A percentile compares a stretch with the other conserved stretches of the same genome.
Evolutionary conservation across 2,113 vertebrate genomes (phyloP).

Genomic region (Engystomops pustulosus): DNA sequence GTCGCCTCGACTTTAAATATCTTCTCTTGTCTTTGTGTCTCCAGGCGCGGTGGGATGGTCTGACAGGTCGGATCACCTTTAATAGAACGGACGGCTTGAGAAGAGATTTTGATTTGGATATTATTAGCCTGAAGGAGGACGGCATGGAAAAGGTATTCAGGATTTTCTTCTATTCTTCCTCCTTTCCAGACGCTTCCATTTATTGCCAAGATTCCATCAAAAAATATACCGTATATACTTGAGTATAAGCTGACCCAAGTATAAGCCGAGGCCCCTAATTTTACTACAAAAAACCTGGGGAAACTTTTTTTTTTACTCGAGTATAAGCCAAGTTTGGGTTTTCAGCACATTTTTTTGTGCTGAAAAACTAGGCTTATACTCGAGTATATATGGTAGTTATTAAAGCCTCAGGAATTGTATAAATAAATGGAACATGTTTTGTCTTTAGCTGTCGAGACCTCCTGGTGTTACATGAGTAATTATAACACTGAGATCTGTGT

Average conservation of each 20-base stretch:
- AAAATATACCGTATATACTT: too few relatives aligned
- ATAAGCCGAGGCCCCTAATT: too few relatives aligned
- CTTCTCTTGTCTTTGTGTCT: conserved; percentile 56
- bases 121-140: conserved; percentile 97
- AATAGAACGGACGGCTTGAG: conserved; percentile 94
- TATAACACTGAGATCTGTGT: background rate
- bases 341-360: too few relatives aligned
- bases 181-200: background rate
- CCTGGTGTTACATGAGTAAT: background rate
- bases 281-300: too few relatives aligned
- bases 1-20: conserved; percentile 17
- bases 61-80: conserved; percentile 92
- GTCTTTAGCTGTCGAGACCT: background rate
- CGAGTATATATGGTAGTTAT: too few relatives aligned
- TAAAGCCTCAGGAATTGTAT: background rate
- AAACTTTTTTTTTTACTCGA: too few relatives aligned
- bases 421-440: background rate
- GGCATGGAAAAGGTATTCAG: conserved; percentile 93
- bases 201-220: background rate
- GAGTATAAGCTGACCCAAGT: too few relatives aligned
- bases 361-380: too few relatives aligned
- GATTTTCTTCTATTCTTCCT: conserved; percentile 48
- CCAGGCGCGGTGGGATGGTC: conserved; percentile 92
- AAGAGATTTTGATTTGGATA: conserved; percentile 96
- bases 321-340: too few relatives aligned